These are phyloP conservation scores for Picus viridis DNA, from an alignment of 2,797 vertebrate genomes.

Conservation along the genomic window DNA sequence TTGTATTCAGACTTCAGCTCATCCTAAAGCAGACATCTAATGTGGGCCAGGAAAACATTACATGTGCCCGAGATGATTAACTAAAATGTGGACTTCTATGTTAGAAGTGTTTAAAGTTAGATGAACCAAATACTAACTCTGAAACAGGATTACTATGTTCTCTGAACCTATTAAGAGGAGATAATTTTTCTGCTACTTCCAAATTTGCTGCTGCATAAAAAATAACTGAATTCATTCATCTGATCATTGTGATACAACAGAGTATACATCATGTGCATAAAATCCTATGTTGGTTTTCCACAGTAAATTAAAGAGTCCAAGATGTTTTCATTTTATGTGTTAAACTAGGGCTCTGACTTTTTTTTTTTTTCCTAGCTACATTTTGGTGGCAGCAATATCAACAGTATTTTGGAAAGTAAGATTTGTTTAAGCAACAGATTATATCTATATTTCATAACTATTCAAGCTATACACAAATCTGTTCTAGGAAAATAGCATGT, in stretches of 20 bases:
- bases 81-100: background rate
- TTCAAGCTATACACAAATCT: background rate
- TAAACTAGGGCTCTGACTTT: background rate
- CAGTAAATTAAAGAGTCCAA: background rate
- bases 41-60: background rate
- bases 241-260: background rate
- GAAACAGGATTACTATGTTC: background rate
- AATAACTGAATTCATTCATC: background rate
- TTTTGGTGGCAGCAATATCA: background rate
- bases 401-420: background rate
- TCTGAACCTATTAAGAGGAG: background rate
- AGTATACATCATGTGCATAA: background rate
- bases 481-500: background rate
- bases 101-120: background rate
- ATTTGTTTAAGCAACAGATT: background rate
- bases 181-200: background rate
- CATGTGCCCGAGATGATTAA: background rate
- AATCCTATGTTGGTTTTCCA: background rate
- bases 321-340: background rate
- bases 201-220: background rate
- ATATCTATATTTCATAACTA: background rate
- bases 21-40: background rate
- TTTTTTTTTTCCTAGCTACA: background rate
- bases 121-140: background rate
- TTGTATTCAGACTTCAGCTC: background rate